Evolutionary conservation across 2,888 invertebrate genomes (phyloP), one percentile per base, ranked within the genome.

Genomic region (Girardia tigrina): DNA sequence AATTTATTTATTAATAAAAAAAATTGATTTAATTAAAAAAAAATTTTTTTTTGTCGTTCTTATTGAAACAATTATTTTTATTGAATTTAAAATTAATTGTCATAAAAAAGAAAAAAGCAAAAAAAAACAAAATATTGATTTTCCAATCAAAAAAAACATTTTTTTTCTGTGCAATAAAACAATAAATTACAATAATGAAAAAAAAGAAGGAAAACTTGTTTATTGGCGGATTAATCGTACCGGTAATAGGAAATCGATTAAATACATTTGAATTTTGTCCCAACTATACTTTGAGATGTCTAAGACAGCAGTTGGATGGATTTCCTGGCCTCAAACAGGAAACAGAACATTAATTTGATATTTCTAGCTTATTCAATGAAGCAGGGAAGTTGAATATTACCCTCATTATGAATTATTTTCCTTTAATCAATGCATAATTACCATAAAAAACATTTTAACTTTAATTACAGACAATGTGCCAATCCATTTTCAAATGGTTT

Each of bases 141-240:
- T n/a, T n/a, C n/a, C n/a, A n/a, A n/a, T n/a, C n/a, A n/a, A n/a
- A n/a, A n/a, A n/a, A n/a, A n/a, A n/a, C n/a, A n/a, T n/a, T n/a
- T n/a, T n/a, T n/a, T n/a, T n/a, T n/a, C n/a, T n/a, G n/a, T n/a
- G n/a, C n/a, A n/a, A n/a, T n/a, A 56, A 56, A 56, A 56, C 56
- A 56, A 56, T 56, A 56, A 56, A 56, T 56, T 56, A n/a, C 56
- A 56, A 56, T 56, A 56, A 56, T 56, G n/a, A 56, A 56, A 56
- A 56, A 56, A n/a, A 56, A 56, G 56, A 56, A 56, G n/a, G 56
- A 56, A 56, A 56, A 56, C 8, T 56, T 56, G 56, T 56, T 56
- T 56, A 56, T 56, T 56, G 56, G 56, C 56, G n/a, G 56, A 56
- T 56, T 56, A 56, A 56, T 56, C 56, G 56, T 56, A 56, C 56